Percentiles rank a stretch among this genome's conserved stretches.
These are phyloP conservation scores for Cephalotes varians DNA, from an alignment of 2,888 invertebrate genomes.

Conservation along the genomic window DNA sequence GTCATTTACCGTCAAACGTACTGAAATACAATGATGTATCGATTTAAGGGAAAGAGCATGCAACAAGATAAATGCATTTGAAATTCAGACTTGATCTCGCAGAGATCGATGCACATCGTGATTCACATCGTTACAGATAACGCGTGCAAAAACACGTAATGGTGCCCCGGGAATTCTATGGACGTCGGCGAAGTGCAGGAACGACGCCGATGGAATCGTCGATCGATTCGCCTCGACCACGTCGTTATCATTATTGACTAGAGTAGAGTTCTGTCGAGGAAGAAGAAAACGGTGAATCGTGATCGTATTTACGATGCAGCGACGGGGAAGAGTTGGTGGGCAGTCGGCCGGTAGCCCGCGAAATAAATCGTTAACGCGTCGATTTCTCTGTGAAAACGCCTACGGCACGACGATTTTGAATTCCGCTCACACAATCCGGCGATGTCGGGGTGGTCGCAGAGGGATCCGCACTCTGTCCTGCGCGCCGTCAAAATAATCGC, in stretches of 20 bases:
- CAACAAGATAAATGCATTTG: constrained; percentile 26
- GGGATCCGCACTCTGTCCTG: constrained; percentile 54
- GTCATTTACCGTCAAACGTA: neutral
- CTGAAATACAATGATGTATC: constrained; percentile 2
- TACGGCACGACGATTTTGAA: constrained; percentile 63
- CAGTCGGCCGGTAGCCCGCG: constrained; percentile 61
- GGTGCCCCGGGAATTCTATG: constrained; percentile 16
- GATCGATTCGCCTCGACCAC: constrained; percentile 66
- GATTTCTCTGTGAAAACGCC: constrained; percentile 68
- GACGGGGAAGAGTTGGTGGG: neutral
- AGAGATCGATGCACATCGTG: neutral
- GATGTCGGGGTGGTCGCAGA: constrained; percentile 69
- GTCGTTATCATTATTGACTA: constrained; percentile 63
- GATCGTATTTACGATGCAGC: constrained; percentile 74
- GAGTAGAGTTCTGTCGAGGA: constrained; percentile 61
- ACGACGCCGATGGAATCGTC: constrained; percentile 54
- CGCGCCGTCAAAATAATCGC: constrained; percentile 31
- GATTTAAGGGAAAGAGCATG: neutral
- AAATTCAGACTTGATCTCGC: constrained; percentile 14
- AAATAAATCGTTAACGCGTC: constrained; percentile 77
- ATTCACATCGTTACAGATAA: constrained; percentile 29
- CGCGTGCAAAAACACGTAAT: constrained; percentile 41
- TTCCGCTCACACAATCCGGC: constrained; percentile 70
- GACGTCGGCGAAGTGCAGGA: constrained; percentile 15
- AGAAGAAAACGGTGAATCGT: constrained; percentile 74